Evolutionary conservation across 2,797 vertebrate species (phyloP), one percentile per base, ranked within the genome.

Genomic region (Lemur catta): DNA sequence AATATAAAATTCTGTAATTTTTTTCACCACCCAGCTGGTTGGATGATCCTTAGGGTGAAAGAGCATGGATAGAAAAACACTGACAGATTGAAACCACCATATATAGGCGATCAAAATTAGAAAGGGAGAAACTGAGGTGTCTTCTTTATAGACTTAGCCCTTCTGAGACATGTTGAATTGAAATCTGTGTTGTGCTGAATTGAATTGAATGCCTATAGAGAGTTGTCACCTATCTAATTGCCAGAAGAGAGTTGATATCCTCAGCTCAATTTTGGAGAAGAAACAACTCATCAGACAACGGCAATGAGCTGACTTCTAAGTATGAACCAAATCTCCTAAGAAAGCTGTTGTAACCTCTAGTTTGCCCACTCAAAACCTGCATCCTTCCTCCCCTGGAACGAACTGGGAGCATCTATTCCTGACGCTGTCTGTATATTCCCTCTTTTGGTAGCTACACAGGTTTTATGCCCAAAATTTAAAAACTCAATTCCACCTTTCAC

Each of bases 401-500:
- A 84, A 69, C 1, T 2, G 38, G 33, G 69, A 72, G 3, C 50
- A 43, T 10, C 41, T 52, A 43, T 46, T 41, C 63, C 22, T 48
- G 30, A 48, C 67, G 28, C 18, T 67, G 5, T 48, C 75, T 57
- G 33, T 80, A 18, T 78, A 20, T 74, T 86, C 57, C 35, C 17
- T 28, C 0, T 33, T 85, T 59, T 82, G 12, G 11, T 20, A 48
- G 52, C 43, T 75, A 55, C 81, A 8, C 14, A 67, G 35, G 55
- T 61, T 94, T 91, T 74, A 48, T 65, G 48, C 26, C 30, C 7
- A 38, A 43, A 7, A 57, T 93, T 59, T 61, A 41, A 86, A 94
- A 96, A 88, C 1, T 4, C 57, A 94, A 75, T 89, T 76, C 15
- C n/a, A 79, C 90, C 46, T 92, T 38, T 89, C 71, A 75, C 61